Percentiles rank a stretch among this genome's conserved stretches.
Evolutionary conservation across 2,113 vertebrate species (phyloP).

Genomic region (Cavia aperea): DNA sequence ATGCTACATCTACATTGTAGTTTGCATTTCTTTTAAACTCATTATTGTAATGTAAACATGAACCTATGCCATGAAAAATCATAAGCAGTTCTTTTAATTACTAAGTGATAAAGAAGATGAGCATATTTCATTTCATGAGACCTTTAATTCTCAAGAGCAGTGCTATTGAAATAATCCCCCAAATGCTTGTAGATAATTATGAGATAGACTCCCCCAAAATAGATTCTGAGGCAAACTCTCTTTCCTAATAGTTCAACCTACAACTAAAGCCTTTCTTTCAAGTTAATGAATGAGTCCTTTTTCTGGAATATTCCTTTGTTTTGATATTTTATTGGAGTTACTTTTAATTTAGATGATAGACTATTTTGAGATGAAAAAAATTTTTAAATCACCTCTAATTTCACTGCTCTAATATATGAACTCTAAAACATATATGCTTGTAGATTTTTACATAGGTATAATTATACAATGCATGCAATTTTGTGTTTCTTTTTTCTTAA

Average conservation of each 20-base stretch:
- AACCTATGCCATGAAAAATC: neutral
- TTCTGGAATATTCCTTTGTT: neutral
- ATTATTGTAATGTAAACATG: neutral
- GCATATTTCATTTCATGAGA: neutral
- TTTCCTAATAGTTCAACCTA: neutral
- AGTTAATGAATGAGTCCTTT: neutral
- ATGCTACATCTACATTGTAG: neutral
- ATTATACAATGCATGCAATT: neutral
- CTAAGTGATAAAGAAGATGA: neutral
- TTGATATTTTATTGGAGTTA: neutral
- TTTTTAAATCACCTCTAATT: neutral
- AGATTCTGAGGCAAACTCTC: neutral
- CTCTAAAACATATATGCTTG: neutral
- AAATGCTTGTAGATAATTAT: neutral
- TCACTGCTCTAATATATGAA: neutral
- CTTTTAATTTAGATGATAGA: conserved; percentile 15
- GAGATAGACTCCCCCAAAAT: neutral
- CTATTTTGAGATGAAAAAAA: neutral
- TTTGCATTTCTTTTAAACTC: neutral
- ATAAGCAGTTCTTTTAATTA: neutral
- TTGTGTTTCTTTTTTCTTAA: neutral
- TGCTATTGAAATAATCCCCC: neutral
- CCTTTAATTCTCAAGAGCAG: neutral
- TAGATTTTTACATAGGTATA: neutral
- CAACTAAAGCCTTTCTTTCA: neutral